These are phyloP conservation scores for Solea senegalensis DNA, from an alignment of 2,113 vertebrate genomes.

Conservation along the genomic window DNA sequence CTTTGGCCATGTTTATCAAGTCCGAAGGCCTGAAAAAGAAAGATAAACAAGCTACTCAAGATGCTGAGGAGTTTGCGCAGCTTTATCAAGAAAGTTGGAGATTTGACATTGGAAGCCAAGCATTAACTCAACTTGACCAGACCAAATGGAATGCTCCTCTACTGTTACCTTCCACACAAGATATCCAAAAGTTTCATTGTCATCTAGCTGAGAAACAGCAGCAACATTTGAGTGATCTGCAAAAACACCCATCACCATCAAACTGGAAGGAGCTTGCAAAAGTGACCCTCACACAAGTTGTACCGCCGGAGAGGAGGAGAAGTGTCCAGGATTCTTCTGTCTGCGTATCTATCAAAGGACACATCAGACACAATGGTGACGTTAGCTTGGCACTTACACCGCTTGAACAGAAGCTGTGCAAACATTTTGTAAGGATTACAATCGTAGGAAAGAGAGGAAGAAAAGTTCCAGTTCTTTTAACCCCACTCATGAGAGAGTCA, in stretches of 20 bases:
- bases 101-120: slow-evolving; percentile 30
- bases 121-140: slow-evolving; percentile 15
- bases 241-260: neutral
- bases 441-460: no score
- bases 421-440: no score
- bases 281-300: slow-evolving; percentile 9
- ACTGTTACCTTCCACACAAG: slow-evolving; percentile 17
- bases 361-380: neutral
- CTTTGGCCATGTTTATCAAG: slow-evolving; percentile 20
- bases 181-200: slow-evolving; percentile 20
- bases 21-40: slow-evolving; percentile 5
- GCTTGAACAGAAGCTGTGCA: neutral
- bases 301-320: neutral
- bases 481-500: no score
- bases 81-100: slow-evolving; percentile 20
- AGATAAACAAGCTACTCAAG: neutral
- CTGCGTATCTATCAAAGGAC: slow-evolving; percentile 2
- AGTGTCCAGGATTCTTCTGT: slow-evolving; percentile 20
- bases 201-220: neutral
- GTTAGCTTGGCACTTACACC: slow-evolving; percentile 6
- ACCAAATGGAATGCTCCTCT: slow-evolving; percentile 13
- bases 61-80: slow-evolving; percentile 31
- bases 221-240: neutral
- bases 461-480: no score
- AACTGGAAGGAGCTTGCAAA: slow-evolving; percentile 17